Conservation (phyloP, 2,888 invertebrate species). For the Diadegma fenestrale region DNA sequence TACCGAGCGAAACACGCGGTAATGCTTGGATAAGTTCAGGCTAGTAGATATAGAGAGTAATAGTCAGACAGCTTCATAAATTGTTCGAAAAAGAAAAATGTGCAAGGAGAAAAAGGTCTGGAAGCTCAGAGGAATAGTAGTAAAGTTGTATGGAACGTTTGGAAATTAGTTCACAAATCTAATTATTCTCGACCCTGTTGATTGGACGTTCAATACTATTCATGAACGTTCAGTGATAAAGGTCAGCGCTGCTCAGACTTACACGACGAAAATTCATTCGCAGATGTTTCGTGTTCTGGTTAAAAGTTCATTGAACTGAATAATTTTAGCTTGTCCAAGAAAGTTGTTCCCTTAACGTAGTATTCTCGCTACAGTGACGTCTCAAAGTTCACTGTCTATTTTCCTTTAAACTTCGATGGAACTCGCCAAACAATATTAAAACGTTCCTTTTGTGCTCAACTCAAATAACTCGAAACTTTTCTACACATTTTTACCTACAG, state of each 20-base stretch:
- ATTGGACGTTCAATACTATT: neutral
- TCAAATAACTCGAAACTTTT: too few relatives aligned
- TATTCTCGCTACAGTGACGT: too few relatives aligned
- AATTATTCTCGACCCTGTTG: neutral
- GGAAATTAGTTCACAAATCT: neutral
- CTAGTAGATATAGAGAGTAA: constrained; percentile 16
- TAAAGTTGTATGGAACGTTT: neutral
- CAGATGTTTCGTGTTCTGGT: neutral
- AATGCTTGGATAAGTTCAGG: neutral
- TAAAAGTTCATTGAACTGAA: neutral
- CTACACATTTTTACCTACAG: too few relatives aligned
- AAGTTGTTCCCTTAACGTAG: neutral
- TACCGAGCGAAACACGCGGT: neutral
- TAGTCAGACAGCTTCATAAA: neutral
- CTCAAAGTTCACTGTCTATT: too few relatives aligned
- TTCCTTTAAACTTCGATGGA: too few relatives aligned
- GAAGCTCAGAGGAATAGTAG: neutral
- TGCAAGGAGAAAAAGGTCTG: too few relatives aligned
- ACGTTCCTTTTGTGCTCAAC: too few relatives aligned
- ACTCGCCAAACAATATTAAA: too few relatives aligned
- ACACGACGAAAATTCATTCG: neutral
- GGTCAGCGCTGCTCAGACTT: constrained; percentile 34
- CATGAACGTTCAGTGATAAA: constrained; percentile 4
- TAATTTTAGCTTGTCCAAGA: neutral
- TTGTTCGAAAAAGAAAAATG: neutral